phyloP scores from a whole-genome alignment of 2,888 invertebrate species.

The Aphidius colemani region DNA sequence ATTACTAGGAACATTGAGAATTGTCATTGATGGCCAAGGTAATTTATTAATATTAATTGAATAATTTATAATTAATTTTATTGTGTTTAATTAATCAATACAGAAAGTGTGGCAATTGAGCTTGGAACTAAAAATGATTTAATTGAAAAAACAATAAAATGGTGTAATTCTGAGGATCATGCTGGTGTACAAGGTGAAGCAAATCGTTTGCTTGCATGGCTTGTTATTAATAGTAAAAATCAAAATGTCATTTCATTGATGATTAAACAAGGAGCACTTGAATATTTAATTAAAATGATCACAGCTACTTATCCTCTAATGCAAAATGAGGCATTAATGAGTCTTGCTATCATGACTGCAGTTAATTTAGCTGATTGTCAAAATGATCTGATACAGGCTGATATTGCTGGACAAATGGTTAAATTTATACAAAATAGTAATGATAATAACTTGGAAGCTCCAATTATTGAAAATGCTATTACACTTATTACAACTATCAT shows the following conservation, averaged over 20 bases:
- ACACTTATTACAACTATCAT: slow-evolving; percentile 62
- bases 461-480: slow-evolving; percentile 62
- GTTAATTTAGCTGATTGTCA: slow-evolving; percentile 51
- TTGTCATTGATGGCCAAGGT: slow-evolving; percentile 87
- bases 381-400: slow-evolving; percentile 59
- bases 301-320: slow-evolving; percentile 83
- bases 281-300: slow-evolving; percentile 80
- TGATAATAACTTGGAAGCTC: slow-evolving; percentile 60
- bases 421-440: slow-evolving; percentile 63
- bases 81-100: no score
- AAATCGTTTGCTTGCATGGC: slow-evolving; percentile 77
- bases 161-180: slow-evolving; percentile 79
- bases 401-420: slow-evolving; percentile 63
- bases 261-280: slow-evolving; percentile 69
- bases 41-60: slow-evolving; percentile 34
- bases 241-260: slow-evolving; percentile 60
- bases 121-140: slow-evolving; percentile 69
- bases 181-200: slow-evolving; percentile 86
- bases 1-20: slow-evolving; percentile 80
- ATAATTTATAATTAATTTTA: neutral
- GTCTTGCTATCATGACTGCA: slow-evolving; percentile 69
- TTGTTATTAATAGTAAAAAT: slow-evolving; percentile 70
- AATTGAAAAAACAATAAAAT: slow-evolving; percentile 71
- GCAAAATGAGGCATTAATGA: slow-evolving; percentile 82
- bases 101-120: slow-evolving; percentile 71